Evolutionary conservation across 1,140 invertebrate species (phyloP), one percentile per base, ranked within the genome.

Genomic region (Nomia melanderi): DNA sequence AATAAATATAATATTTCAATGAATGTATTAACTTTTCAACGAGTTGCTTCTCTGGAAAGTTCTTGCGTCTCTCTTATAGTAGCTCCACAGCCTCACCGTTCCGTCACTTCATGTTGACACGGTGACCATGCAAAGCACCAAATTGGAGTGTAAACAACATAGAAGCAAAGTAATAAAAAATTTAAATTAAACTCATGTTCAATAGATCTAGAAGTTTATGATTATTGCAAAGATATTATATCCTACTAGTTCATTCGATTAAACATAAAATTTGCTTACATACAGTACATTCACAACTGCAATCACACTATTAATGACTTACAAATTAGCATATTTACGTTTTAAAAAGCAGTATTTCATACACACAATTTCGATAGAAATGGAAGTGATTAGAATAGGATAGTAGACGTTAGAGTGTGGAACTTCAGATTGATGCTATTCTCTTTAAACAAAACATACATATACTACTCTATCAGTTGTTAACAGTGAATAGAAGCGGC

Each of bases 91-190:
- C 79, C 83, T 88, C 77, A 92, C 88, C 25, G 90, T 91, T 82
- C 90, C 90, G 81, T 92, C 91, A 83, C 90, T 92, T 88, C 84
- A 74, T 63, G 86, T 86, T 63, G 81, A 78, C 57, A 86, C 81
- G 87, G 84, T 83, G 87, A 85, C 90, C 91, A 92, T 92, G 91
- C 91, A 92, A 92, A 91, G 91, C 89, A 91, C 89, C 87, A 91
- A 89, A 91, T 88, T 86, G 87, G 86, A 90, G 88, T 85, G 86
- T 91, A 91, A 90, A 91, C 86, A 89, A 88, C 85, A 90, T 89
- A 86, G 81, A 90, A 87, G 88, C 88, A 88, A 89, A 88, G 85
- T 78, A 89, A 90, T 79, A 85, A 81, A 64, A 77, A 83, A 87
- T 81, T 73, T 72, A 83, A 87, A 83, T 83, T 86, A 75, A 87